phyloP scores from a whole-genome alignment of 2,113 vertebrate genomes.

The Phylloscopus trochilus region DNA sequence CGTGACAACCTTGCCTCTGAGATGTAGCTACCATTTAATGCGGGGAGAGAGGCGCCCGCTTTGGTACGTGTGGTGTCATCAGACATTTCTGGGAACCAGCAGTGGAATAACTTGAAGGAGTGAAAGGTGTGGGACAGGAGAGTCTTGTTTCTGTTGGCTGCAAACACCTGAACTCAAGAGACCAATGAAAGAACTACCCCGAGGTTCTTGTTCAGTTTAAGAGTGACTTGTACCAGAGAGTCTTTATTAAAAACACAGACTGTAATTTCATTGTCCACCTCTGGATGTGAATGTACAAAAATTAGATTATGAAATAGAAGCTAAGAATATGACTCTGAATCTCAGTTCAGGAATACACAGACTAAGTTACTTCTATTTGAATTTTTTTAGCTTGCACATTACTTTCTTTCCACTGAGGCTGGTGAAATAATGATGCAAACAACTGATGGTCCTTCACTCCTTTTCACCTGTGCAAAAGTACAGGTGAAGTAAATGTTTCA shows the following conservation, averaged over 20 bases:
- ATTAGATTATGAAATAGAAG: not conserved
- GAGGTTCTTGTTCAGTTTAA: not conserved
- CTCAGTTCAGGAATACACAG: not conserved
- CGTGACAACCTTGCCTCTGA: slow-evolving; percentile 84
- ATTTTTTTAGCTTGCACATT: not conserved
- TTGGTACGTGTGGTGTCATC: slow-evolving; percentile 75
- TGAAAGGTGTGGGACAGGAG: not conserved
- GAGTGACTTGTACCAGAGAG: not conserved
- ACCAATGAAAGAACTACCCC: not conserved
- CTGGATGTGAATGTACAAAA: not conserved
- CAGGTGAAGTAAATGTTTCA: not conserved
- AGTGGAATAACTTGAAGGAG: not conserved
- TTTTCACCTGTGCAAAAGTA: not conserved
- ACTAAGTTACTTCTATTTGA: not conserved
- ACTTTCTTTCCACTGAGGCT: not conserved
- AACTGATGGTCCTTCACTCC: not conserved
- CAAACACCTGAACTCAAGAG: not conserved
- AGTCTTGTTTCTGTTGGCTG: not conserved
- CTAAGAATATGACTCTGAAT: not conserved
- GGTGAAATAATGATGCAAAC: not conserved
- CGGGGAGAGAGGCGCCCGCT: slow-evolving; percentile 90
- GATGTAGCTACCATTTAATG: slow-evolving; percentile 95
- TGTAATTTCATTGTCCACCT: not conserved
- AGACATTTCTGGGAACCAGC: not conserved
- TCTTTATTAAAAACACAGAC: not conserved